Evolutionary conservation across 1,140 invertebrate genomes (phyloP).

Genomic region (Phymorhynchus buccinoides): DNA sequence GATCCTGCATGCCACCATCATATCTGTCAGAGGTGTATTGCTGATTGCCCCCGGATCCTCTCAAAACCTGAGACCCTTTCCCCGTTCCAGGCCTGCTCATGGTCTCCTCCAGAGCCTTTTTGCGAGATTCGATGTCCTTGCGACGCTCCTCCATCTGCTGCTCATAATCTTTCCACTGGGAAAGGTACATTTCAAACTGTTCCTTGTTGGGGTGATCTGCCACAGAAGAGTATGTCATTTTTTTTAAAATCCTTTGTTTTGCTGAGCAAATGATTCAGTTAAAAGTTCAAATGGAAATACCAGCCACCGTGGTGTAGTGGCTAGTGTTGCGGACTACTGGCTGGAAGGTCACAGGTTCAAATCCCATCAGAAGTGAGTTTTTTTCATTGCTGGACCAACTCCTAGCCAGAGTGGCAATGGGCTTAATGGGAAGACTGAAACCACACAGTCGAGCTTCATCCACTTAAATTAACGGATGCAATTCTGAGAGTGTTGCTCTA

Average conservation of each 20-base stretch:
- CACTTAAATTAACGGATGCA: no score
- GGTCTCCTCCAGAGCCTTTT: slow-evolving; percentile 47
- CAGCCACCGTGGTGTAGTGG: no score
- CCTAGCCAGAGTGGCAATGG: no score
- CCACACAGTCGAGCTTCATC: no score
- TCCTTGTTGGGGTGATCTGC: slow-evolving; percentile 74
- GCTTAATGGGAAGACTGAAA: no score
- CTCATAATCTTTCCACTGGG: slow-evolving; percentile 72
- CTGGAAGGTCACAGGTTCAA: no score
- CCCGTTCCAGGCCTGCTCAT: slow-evolving; percentile 28
- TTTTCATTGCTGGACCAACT: no score
- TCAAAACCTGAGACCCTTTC: not conserved
- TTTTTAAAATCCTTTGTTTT: not conserved
- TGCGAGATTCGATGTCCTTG: slow-evolving; percentile 55
- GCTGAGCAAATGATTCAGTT: not conserved
- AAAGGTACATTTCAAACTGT: slow-evolving; percentile 72
- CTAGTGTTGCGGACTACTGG: no score
- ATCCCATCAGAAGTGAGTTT: no score
- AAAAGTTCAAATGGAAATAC: no score
- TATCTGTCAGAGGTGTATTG: not conserved
- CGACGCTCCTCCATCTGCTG: slow-evolving; percentile 69
- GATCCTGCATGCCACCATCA: slow-evolving; percentile 10
- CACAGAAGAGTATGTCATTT: slow-evolving; percentile 33
- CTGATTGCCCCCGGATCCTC: not conserved
- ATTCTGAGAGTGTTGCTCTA: no score